Percentiles rank a stretch among this genome's conserved stretches.
These are phyloP conservation scores for Alosa alosa DNA, from an alignment of 2,113 vertebrate species.

Conservation along the genomic window DNA sequence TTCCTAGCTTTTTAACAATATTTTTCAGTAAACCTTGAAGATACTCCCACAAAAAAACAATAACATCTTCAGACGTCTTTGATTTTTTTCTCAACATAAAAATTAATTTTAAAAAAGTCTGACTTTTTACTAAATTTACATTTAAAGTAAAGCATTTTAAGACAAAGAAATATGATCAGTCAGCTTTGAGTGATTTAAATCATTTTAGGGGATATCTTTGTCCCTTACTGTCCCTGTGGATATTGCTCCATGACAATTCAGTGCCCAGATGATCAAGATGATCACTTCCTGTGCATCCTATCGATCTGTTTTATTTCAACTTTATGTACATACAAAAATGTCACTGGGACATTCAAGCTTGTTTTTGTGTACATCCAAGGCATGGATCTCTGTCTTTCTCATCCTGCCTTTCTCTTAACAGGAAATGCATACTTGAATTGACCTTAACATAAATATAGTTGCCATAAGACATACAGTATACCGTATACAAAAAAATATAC, in stretches of 20 bases:
- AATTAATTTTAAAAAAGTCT: not conserved
- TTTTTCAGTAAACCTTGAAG: conserved; percentile 16
- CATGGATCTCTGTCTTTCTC: not conserved
- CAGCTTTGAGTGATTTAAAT: not conserved
- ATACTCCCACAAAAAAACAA: conserved; percentile 1
- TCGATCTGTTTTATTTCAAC: not conserved
- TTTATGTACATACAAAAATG: not conserved
- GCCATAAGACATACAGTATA: not conserved
- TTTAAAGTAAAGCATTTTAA: not conserved
- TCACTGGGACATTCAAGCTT: not conserved
- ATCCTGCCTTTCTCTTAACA: not conserved
- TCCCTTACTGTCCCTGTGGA: not conserved
- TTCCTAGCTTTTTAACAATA: conserved; percentile 20
- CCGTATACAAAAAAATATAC: not conserved
- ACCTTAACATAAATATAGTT: not conserved
- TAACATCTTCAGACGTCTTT: not conserved
- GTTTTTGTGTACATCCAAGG: not conserved
- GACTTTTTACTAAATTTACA: no score
- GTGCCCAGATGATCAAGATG: not conserved
- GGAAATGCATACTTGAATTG: not conserved
- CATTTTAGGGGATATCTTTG: not conserved
- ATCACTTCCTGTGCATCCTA: not conserved
- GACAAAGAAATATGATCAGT: not conserved
- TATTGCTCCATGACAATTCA: not conserved
- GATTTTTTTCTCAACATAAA: not conserved